Evolutionary conservation across 2,113 vertebrate species (phyloP), one percentile per base, ranked within the genome.

Genomic region (Xyliphius kryptos): DNA sequence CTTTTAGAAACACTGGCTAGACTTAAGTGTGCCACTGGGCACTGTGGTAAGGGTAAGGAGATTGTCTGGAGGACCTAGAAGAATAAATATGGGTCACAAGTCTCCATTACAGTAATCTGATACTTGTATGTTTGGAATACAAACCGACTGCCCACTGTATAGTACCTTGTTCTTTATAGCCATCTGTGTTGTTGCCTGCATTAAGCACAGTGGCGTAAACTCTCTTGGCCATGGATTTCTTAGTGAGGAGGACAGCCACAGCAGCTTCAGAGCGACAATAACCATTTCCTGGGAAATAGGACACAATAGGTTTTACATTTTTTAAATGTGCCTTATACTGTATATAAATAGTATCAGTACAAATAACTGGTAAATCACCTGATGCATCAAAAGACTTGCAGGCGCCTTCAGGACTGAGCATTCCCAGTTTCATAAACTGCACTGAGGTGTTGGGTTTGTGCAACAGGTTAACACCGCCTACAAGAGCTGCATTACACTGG

Each of bases 181-280:
- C 96, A 9, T 99, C 96, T 0, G 93, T 96, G 82, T 99, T 99
- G 81, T 79, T 88, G 46, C 93, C 92, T 9, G 93, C 87, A 9
- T 91, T 97, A 17, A 97, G 65, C 63, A 99, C 74, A 0, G 94
- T 97, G 44, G 94, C 91, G 0, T 99, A 99, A 14, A 93, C 76
- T 41, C 96, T 84, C 71, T 83, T 92, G n/a, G 95, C 93, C 74
- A 83, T 67, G 3, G 90, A 91, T 49, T 81, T 90, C 81, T 86
- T 96, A 38, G 86, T 93, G 74, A 99, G 67, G 55, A 98, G 68
- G 46, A 95, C 68, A 0, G 74, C 91, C 16, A 97, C 89, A 13
- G 84, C 89, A n/a, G 93, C 95, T 80, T 99, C 96, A 0, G 96
- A 79, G 0, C 96, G 94, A 67, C 95, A 98, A 73, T 99, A 99